phyloP scores from a whole-genome alignment of 2,113 vertebrate species.

The Charina bottae region DNA sequence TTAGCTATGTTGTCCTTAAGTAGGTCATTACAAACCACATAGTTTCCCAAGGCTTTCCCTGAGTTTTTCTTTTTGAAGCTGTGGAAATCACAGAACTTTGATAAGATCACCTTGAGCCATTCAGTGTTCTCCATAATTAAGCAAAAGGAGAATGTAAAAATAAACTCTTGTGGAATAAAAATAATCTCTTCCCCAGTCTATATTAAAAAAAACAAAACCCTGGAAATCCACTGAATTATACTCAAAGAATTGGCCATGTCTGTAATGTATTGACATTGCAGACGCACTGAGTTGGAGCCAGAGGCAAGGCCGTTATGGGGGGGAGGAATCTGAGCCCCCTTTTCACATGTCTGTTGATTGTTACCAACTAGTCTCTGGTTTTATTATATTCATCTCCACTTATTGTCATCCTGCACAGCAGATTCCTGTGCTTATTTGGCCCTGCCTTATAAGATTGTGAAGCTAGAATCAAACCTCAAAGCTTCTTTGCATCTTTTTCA shows the following conservation, averaged over 20 bases:
- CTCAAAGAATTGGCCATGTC: not conserved
- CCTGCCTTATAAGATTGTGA: not conserved
- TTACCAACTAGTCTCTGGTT: not conserved
- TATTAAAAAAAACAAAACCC: no score
- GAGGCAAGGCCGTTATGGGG: no score
- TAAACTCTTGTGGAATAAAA: no score
- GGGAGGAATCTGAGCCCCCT: not conserved
- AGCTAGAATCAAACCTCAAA: not conserved
- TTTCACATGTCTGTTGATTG: not conserved
- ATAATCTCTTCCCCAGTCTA: no score
- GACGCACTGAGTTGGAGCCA: not conserved
- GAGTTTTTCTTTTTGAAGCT: not conserved
- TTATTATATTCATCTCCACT: no score
- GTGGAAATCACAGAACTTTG: no score
- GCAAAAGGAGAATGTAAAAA: no score
- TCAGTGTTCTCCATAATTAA: no score
- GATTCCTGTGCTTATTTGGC: not conserved
- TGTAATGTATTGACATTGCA: not conserved
- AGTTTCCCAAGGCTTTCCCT: not conserved
- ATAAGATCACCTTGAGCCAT: no score
- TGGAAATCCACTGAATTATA: no score
- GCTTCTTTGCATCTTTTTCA: slow-evolving; percentile 4
- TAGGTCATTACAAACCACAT: not conserved
- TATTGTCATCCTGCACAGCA: not conserved
- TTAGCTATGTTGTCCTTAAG: not conserved